Conservation (phyloP, 2,888 invertebrate genomes). For the Zygothrica quintamaculata region DNA sequence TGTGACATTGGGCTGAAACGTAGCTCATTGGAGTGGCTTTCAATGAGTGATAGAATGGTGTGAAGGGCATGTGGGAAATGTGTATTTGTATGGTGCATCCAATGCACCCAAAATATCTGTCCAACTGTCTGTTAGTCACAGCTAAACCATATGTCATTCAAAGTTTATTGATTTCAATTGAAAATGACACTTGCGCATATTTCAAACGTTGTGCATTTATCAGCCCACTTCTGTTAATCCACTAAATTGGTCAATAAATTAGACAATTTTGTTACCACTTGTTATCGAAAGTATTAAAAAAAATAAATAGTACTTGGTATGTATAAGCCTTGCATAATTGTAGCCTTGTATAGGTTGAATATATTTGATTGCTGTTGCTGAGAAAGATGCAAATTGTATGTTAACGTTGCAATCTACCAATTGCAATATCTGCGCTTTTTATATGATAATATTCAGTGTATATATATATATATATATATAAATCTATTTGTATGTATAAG, state of each 20-base stretch:
- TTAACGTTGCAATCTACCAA: slow-evolving; percentile 38
- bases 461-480: too few species aligned
- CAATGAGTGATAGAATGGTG: neutral
- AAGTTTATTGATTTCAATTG: slow-evolving; percentile 59
- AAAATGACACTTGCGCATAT: slow-evolving; percentile 54
- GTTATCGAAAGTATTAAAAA: slow-evolving; percentile 6
- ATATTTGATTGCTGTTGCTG: neutral
- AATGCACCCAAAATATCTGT: slow-evolving; percentile 17
- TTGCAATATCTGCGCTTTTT: slow-evolving; percentile 36
- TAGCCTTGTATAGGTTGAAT: too few species aligned
- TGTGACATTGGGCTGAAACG: slow-evolving; percentile 48
- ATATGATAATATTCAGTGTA: slow-evolving; percentile 26
- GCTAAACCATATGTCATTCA: slow-evolving; percentile 46
- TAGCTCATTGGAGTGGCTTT: slow-evolving; percentile 39
- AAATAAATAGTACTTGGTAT: too few species aligned
- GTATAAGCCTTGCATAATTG: too few species aligned
- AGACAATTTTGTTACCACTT: slow-evolving; percentile 14
- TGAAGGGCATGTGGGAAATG: neutral
- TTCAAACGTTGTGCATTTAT: slow-evolving; percentile 42
- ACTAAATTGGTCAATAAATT: slow-evolving; percentile 9
- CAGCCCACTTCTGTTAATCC: slow-evolving; percentile 1
- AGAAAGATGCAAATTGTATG: too few species aligned
- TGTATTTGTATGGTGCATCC: slow-evolving; percentile 15
- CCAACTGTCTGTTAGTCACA: slow-evolving; percentile 6
- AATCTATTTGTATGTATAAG: too few species aligned